phyloP scores from a whole-genome alignment of 2,113 vertebrate species.

The Arenaria interpres region DNA sequence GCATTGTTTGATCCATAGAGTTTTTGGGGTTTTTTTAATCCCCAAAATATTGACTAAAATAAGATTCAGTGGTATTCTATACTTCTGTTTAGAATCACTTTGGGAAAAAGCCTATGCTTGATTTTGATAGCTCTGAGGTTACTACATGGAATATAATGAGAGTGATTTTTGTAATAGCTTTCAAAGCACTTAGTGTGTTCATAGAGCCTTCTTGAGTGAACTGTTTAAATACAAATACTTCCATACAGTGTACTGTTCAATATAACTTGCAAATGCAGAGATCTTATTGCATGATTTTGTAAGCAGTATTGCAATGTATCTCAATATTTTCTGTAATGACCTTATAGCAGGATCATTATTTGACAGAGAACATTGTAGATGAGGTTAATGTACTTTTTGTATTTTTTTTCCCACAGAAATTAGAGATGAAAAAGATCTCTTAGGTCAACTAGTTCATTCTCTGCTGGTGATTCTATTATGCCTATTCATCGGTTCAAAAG shows the following conservation, averaged over 20 bases:
- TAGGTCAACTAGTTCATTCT: neutral
- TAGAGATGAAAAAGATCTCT: neutral
- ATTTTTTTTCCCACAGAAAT: neutral
- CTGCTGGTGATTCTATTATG: neutral
- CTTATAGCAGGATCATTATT: conserved; percentile 8
- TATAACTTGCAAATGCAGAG: neutral
- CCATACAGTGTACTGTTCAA: neutral
- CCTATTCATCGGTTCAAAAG: neutral
- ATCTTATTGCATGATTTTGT: neutral
- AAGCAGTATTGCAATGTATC: neutral
- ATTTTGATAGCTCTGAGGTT: neutral
- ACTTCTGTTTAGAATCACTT: neutral
- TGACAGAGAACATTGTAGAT: conserved; percentile 12
- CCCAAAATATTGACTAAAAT: neutral
- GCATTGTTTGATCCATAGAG: neutral
- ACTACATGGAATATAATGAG: neutral
- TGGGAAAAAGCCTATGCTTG: neutral
- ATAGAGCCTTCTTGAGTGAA: neutral
- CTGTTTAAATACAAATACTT: conserved; percentile 9
- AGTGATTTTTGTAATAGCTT: neutral
- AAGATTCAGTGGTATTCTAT: neutral
- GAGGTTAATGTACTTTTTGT: neutral
- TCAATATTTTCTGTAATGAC: neutral
- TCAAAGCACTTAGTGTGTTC: neutral
- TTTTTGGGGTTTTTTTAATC: neutral